Base-by-base conservation (phyloP, 2,797 vertebrate genomes). In the Carapus acus region DNA sequence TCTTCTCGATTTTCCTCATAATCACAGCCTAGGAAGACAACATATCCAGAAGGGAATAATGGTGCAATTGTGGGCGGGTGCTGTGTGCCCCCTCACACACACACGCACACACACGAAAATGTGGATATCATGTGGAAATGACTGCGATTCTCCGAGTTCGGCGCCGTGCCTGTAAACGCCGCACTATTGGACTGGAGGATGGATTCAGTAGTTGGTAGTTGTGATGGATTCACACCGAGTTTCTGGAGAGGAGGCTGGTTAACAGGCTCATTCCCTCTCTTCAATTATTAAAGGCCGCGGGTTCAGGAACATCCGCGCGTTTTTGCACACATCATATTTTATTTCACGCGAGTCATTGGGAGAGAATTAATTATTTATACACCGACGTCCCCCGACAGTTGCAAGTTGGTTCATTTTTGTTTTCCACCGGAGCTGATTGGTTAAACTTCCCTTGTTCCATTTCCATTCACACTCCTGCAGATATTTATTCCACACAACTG, bases 261-360 rank as follows among this genome's bases (percentile, higher is more conserved):
- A 88, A 87, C 77, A 82, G 78, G 71, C 80, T 87, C 77, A 84
- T 88, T 88, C 79, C 69, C 74, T 54, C 67, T 69, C 38, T 55
- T 88, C 38, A 83, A 88, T 88, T 86, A 88, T 88, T 87, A 73
- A 85, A 79, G 55, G 61, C 48, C 60, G 51, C 56, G 60, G 61
- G 79, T 71, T 68, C 69, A 36, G 58, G 69, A 66, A 76, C 76
- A 69, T 80, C 73, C 76, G 71, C 78, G 79, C 81, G 72, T 79
- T 86, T 84, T 81, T 69, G 65, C 73, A 70, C 73, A 74, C 45
- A 43, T 79, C 74, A 81, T 78, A 82, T 85, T 81, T 83, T 83
- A 76, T 82, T 83, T 84, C 67, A 77, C 73, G 76, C 57, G 67
- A 72, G 73, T 86, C 74, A 78, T 76, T 42, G 55, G 74, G 50